These are phyloP conservation scores for Acleris laterana DNA, from an alignment of 2,888 invertebrate species.

Conservation along the genomic window DNA sequence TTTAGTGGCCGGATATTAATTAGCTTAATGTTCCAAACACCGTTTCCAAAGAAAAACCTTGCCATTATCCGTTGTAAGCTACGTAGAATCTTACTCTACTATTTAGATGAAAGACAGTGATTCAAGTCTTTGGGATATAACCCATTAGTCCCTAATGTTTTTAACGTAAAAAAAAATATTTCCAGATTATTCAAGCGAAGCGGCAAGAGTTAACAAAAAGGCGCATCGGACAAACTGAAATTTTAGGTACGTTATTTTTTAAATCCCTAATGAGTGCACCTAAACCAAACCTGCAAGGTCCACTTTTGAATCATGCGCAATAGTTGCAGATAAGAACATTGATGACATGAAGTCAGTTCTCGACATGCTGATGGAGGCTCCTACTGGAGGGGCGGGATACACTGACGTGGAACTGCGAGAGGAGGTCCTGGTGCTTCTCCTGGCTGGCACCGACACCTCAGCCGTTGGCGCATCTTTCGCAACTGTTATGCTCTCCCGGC, in stretches of 20 bases:
- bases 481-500: neutral
- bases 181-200: neutral
- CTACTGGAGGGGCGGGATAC: neutral
- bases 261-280: neutral
- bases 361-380: neutral
- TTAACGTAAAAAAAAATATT: neutral
- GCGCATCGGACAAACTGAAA: neutral
- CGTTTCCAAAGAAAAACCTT: too few species aligned
- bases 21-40: too few species aligned
- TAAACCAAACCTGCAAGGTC: too few species aligned
- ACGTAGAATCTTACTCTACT: too few species aligned
- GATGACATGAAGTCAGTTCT: neutral
- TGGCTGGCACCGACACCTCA: constrained; percentile 1
- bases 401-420: neutral
- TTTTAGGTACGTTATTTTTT: neutral
- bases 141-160: neutral
- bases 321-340: neutral
- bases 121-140: too few species aligned
- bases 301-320: neutral
- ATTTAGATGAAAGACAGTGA: too few species aligned
- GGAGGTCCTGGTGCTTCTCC: neutral
- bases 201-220: neutral
- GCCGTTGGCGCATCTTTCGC: neutral
- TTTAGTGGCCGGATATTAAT: too few species aligned
- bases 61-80: too few species aligned